Base-by-base conservation (phyloP, 2,113 vertebrate species). In the Sapayoa aenigma region DNA sequence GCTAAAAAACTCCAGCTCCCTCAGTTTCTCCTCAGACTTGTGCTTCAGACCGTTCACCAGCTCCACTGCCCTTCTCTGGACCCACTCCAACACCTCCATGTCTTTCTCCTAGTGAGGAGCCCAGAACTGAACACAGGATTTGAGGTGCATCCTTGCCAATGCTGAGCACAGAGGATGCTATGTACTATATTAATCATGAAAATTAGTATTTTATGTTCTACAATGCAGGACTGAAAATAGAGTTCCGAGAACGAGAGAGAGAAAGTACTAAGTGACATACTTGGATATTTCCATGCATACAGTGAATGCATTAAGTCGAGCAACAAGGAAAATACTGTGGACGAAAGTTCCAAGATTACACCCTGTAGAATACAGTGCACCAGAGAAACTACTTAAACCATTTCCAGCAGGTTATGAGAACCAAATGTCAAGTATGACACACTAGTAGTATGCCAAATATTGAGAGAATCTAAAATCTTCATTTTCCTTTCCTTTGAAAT, bases 1-100 rank as follows among this genome's bases (percentile, higher is more conserved):
- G 30, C 33, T 39, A n/a, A 68, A 41, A 19, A 30, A 30, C 20
- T 9, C 5, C 53, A 53, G 46, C 28, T 60, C 20, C 24, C n/a
- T 35, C 78, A 75, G 46, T n/a, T 53, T 20, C n/a, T 67, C 16
- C 0, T 5, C 30, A 25, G 13, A 46, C 16, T 0, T 46, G n/a
- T n/a, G 46, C 16, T 82, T 46, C 78, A 89, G 24, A 41, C 9
- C 24, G 22, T 23, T 7, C 46, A 60, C 18, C 67, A 73, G 30
- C 31, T 65, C 50, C 27, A 41, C 22, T 8, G 12, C 20, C 16
- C 14, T 68, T 62, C 87, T 35, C 20, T 41, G 24, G 46, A 47
- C 20, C 17, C 21, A 18, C 24, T 41, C 17, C 46, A 83, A 39
- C 39, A 55, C 30, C 21, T 55, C 53, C 14, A 46, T 18, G 9